These are phyloP conservation scores for Dolichotis patagonum DNA, from an alignment of 2,113 vertebrate genomes.

Conservation along the genomic window DNA sequence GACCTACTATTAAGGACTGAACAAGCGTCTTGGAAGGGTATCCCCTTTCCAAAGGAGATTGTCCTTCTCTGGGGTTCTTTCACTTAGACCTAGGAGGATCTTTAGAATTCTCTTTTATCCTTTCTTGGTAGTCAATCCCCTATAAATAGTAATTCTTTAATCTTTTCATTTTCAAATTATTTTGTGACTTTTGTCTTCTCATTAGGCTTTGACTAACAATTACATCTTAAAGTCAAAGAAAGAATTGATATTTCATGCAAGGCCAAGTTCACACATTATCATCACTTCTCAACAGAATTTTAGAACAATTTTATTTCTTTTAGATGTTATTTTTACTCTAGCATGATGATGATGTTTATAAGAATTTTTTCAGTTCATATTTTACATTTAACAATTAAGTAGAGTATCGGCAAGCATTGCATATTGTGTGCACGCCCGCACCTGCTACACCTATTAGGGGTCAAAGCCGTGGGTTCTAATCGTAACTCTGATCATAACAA, in stretches of 20 bases:
- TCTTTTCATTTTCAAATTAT: not conserved
- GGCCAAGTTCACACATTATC: not conserved
- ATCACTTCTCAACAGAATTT: not conserved
- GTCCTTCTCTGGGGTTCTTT: not conserved
- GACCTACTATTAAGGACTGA: not conserved
- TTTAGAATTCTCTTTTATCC: not conserved
- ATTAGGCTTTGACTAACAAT: not conserved
- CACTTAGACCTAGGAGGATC: not conserved
- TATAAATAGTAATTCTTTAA: constrained; percentile 20
- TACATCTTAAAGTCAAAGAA: not conserved
- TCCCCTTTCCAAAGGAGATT: not conserved
- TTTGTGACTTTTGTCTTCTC: not conserved
- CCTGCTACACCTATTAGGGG: not conserved
- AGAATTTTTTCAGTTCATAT: not conserved
- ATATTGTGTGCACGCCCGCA: not conserved
- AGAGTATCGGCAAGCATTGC: not conserved
- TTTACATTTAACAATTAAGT: not conserved
- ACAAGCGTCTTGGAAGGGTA: too few relatives aligned
- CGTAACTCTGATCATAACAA: not conserved
- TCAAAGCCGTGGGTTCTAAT: not conserved
- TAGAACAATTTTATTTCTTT: not conserved
- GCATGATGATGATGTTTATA: not conserved
- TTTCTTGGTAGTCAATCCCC: not conserved
- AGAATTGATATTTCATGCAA: not conserved
- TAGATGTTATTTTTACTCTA: not conserved